Evolutionary conservation across 2,113 vertebrate species (phyloP).

Genomic region (Pelvicachromis taeniatus): DNA sequence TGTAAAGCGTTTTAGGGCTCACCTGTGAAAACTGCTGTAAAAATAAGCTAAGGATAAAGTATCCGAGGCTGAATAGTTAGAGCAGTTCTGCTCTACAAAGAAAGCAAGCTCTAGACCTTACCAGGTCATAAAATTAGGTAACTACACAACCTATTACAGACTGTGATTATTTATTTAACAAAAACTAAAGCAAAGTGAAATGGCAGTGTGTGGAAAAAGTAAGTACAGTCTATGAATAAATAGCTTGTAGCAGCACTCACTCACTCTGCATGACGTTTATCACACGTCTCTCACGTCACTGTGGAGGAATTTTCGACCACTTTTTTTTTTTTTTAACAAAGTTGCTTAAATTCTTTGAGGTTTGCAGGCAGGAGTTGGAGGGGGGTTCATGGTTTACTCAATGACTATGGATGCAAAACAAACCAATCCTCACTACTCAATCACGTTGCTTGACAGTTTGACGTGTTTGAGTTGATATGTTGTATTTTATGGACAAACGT

Average conservation of each 20-base stretch:
- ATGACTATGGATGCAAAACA: neutral
- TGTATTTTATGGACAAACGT: neutral
- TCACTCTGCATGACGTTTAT: neutral
- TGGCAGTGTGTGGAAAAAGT: rapidly evolving
- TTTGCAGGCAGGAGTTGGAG: neutral
- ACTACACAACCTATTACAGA: neutral
- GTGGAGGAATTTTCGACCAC: neutral
- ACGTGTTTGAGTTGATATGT: neutral
- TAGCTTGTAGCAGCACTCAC: neutral
- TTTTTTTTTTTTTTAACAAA: neutral
- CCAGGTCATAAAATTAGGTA: neutral
- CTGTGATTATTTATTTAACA: neutral
- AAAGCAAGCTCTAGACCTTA: neutral
- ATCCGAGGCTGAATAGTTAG: neutral
- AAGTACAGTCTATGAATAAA: rapidly evolving
- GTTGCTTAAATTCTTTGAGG: neutral
- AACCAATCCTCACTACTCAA: neutral
- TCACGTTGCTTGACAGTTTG: neutral
- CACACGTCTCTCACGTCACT: neutral
- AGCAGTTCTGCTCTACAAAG: neutral
- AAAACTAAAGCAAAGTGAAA: neutral
- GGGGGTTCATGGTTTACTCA: neutral
- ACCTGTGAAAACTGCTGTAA: neutral
- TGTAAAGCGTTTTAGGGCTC: neutral
- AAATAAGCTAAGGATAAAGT: neutral